Conservation (phyloP, 1,140 invertebrate genomes). For the Platorchestia sp. region DNA sequence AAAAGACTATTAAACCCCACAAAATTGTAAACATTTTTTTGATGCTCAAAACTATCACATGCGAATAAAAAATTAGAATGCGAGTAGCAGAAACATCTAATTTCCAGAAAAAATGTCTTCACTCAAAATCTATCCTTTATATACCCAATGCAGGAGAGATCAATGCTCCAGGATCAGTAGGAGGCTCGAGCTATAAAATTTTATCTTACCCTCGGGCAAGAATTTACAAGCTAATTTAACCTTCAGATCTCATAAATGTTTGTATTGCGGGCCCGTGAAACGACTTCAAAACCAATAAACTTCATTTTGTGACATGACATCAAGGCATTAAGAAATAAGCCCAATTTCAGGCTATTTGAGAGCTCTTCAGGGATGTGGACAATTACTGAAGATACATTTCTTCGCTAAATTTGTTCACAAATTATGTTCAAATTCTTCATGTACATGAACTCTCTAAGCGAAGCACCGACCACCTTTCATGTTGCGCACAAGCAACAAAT, state of each 20-base stretch:
- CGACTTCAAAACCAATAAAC: neutral
- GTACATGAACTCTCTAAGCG: neutral
- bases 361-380: neutral
- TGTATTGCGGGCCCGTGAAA: neutral
- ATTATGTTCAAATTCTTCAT: neutral
- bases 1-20: neutral
- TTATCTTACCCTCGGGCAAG: neutral
- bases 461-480: neutral
- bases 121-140: neutral
- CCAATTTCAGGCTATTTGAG: neutral
- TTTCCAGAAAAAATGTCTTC: neutral
- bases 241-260: neutral
- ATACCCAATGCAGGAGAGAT: neutral
- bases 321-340: neutral
- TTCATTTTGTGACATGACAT: neutral
- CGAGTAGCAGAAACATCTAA: neutral
- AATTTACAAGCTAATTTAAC: neutral
- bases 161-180: neutral
- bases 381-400: neutral
- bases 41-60: neutral
- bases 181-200: neutral
- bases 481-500: neutral
- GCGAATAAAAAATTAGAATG: neutral
- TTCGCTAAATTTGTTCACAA: neutral
- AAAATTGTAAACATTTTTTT: neutral